Conservation (phyloP, 2,113 vertebrate species). For the Lamprologus lemairii region DNA sequence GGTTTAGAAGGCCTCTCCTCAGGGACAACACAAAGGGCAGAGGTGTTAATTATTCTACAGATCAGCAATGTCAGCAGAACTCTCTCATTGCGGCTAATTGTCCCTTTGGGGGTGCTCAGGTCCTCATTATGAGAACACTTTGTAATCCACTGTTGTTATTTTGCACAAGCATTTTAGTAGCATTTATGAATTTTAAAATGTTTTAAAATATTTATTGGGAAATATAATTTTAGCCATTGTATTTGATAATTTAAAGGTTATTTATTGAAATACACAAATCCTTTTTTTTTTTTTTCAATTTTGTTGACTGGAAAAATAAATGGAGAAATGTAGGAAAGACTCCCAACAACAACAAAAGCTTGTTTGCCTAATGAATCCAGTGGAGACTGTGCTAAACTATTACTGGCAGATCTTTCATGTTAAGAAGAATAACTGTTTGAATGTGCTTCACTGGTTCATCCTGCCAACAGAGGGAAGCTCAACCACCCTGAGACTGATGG, state of each 20-base stretch:
- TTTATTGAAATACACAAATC: neutral
- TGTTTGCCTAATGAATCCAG: neutral
- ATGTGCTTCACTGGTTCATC: neutral
- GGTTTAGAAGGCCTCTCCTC: slow-evolving; percentile 36
- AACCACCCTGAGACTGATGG: neutral
- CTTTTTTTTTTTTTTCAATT: neutral
- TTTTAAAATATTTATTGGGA: neutral
- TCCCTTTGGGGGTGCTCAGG: slow-evolving; percentile 55
- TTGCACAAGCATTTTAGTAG: neutral
- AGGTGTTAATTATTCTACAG: slow-evolving; percentile 72
- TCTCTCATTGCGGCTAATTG: slow-evolving; percentile 69
- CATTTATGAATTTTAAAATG: neutral
- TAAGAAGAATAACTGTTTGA: neutral
- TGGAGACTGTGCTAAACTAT: neutral
- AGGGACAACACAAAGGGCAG: slow-evolving; percentile 59
- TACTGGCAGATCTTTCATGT: neutral
- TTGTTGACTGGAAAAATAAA: neutral
- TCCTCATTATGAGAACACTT: slow-evolving; percentile 59
- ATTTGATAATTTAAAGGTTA: neutral
- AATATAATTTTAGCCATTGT: neutral
- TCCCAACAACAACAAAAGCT: neutral
- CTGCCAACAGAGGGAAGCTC: neutral
- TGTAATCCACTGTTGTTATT: slow-evolving; percentile 43
- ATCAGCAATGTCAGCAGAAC: slow-evolving; percentile 68
- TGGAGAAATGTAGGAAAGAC: neutral